These are phyloP conservation scores for Periophthalmus magnuspinnatus DNA, from an alignment of 2,797 vertebrate genomes.

Conservation along the genomic window DNA sequence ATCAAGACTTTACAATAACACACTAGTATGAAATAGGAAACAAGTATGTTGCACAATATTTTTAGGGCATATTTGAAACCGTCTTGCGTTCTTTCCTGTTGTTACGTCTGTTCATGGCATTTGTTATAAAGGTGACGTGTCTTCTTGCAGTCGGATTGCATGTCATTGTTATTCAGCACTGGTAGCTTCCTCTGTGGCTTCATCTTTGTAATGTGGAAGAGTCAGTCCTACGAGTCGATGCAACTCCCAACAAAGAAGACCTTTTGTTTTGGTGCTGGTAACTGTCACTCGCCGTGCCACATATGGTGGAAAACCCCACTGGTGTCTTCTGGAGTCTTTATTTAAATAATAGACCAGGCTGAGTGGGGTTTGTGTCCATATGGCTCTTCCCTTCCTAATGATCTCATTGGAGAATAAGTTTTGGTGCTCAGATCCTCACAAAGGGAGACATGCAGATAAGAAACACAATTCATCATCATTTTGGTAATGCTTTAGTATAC, in stretches of 20 bases:
- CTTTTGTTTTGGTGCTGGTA: slow-evolving; percentile 14
- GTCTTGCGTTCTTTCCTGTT: slow-evolving; percentile 22
- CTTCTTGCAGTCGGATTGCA: slow-evolving; percentile 32
- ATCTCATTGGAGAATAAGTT: slow-evolving; percentile 66
- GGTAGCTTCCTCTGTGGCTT: slow-evolving; percentile 22
- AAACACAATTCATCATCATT: slow-evolving; percentile 7
- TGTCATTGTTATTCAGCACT: slow-evolving; percentile 43
- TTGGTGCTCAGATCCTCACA: slow-evolving; percentile 33
- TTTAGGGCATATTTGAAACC: slow-evolving; percentile 24
- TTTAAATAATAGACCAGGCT: slow-evolving; percentile 59
- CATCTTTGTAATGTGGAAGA: slow-evolving; percentile 30
- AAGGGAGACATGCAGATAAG: slow-evolving; percentile 25
- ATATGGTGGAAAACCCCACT: slow-evolving; percentile 21
- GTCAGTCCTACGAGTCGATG: slow-evolving; percentile 19
- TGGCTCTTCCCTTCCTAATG: slow-evolving; percentile 63
- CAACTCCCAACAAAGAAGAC: slow-evolving; percentile 12
- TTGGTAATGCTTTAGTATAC: slow-evolving; percentile 21
- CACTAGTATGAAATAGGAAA: background rate
- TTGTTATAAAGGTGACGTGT: slow-evolving; percentile 40
- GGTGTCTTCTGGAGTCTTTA: slow-evolving; percentile 33
- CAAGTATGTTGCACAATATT: slow-evolving; percentile 3
- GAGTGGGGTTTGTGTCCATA: slow-evolving; percentile 64
- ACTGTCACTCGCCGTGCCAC: slow-evolving; percentile 11
- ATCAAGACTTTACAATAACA: slow-evolving; percentile 21
- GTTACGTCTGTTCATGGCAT: slow-evolving; percentile 19